Conservation (phyloP, 2,113 vertebrate genomes). For the Heloderma charlesbogerti region DNA sequence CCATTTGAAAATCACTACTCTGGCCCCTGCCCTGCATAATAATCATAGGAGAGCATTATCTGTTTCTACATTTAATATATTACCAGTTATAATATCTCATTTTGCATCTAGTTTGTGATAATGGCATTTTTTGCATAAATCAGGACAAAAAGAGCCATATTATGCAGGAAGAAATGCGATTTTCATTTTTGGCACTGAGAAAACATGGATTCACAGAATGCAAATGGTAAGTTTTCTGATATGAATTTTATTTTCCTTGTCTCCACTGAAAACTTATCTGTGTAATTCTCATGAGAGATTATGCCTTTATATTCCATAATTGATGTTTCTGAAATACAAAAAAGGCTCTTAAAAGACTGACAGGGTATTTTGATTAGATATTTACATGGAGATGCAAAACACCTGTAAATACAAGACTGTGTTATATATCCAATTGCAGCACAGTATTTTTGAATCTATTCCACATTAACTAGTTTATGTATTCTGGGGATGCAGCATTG, state of each 20-base stretch:
- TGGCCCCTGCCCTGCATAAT: not conserved
- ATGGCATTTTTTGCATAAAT: not conserved
- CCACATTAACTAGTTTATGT: not conserved
- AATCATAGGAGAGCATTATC: not conserved
- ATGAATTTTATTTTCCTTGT: not conserved
- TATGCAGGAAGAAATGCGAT: not conserved
- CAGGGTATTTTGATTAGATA: not conserved
- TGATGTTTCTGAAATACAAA: not conserved
- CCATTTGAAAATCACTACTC: not conserved
- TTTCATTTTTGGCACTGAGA: not conserved
- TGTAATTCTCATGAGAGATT: not conserved
- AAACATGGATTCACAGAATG: not conserved
- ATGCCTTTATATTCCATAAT: conserved; percentile 5
- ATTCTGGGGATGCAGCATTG: not conserved
- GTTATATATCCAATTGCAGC: not conserved
- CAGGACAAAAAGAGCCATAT: not conserved
- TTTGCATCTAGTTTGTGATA: not conserved
- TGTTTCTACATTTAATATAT: not conserved
- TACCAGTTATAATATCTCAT: not conserved
- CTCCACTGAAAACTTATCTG: not conserved
- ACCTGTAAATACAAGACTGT: not conserved
- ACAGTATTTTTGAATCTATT: not conserved
- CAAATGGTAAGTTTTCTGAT: not conserved
- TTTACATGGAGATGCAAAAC: not conserved
- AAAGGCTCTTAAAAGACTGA: not conserved